phyloP scores from a whole-genome alignment of 2,797 vertebrate genomes.

The Sebastes hubbsi region DNA sequence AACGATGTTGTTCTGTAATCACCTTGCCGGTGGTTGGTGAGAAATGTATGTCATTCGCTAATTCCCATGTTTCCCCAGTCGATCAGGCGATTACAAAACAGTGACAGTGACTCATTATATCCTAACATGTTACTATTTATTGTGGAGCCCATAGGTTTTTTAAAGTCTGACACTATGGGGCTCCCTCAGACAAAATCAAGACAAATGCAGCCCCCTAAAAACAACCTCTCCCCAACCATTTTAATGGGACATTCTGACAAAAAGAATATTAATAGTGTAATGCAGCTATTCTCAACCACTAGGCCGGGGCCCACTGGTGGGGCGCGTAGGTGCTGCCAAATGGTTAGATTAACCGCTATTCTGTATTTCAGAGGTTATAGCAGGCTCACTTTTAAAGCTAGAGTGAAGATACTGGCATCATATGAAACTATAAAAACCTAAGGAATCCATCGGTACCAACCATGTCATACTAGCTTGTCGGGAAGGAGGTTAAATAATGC shows the following conservation, averaged over 20 bases:
- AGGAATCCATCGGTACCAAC: no score
- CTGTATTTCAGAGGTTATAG: no score
- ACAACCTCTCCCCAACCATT: neutral
- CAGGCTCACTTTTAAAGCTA: no score
- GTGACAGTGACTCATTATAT: neutral
- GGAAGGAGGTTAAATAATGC: no score
- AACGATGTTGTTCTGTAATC: neutral
- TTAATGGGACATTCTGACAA: neutral
- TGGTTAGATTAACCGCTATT: no score
- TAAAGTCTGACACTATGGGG: neutral
- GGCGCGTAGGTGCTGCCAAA: no score
- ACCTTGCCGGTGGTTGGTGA: neutral
- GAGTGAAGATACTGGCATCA: no score
- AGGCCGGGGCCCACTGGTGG: no score
- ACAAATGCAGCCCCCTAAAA: neutral
- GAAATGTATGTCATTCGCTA: neutral
- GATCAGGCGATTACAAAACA: neutral
- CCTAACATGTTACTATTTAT: neutral
- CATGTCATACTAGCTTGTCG: no score
- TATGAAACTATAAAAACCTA: no score
- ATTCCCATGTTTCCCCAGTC: neutral
- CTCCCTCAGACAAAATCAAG: neutral
- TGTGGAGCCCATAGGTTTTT: neutral
- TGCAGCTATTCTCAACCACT: no score
- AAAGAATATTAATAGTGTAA: no score